Base-by-base conservation (phyloP, 64 coral and sea anemone species). In the Dendronephthya gigantea region DNA sequence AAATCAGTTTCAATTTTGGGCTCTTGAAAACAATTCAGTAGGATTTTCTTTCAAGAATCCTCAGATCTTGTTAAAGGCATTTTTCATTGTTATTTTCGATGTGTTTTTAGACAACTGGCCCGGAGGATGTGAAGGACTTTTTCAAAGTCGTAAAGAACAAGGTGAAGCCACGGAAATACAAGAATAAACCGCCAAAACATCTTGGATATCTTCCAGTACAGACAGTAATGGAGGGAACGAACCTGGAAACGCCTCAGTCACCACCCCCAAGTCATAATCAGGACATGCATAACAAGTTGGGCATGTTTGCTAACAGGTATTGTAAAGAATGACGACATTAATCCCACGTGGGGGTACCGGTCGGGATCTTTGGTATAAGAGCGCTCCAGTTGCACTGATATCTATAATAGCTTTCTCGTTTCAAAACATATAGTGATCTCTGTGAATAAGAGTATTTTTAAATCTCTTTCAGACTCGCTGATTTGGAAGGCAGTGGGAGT, bases 201-300 rank as follows among this genome's bases (percentile, higher is more conserved):
- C 95, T 98, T 11, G 92, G 95, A 4, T 98, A 98, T 48, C 74
- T 98, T 37, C 95, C 95, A 28, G 93, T 98, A 83, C 95, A 98
- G 84, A 98, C 95, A 14, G 95, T 98, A 7, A 93, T 93, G 92
- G 95, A 98, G 50, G 95, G 95, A 74, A 92, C 87, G 31, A 98
- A 98, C 56, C 87, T 98, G 11, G 95, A 98, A 84, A 93, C 92
- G 95, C 95, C 95, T 1, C 90, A 89, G 39, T 91, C 88, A 69
- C 89, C 88, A 5, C 84, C 92, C 11, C 87, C 91, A 4, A 90
- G 93, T 17, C 92, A 98, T 9, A 98, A 93, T 56, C 86, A 93
- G 14, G 92, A 98, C n/a, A 92, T 98, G 7, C 95, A 98, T 36
- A 93, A 98, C 87, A 83, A 92, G 85, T 90, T 98, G 16, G 95